A percentile compares a stretch with the other conserved stretches of the same genome.
Conservation (phyloP, 2,888 invertebrate genomes). For the Diadegma fenestrale region DNA sequence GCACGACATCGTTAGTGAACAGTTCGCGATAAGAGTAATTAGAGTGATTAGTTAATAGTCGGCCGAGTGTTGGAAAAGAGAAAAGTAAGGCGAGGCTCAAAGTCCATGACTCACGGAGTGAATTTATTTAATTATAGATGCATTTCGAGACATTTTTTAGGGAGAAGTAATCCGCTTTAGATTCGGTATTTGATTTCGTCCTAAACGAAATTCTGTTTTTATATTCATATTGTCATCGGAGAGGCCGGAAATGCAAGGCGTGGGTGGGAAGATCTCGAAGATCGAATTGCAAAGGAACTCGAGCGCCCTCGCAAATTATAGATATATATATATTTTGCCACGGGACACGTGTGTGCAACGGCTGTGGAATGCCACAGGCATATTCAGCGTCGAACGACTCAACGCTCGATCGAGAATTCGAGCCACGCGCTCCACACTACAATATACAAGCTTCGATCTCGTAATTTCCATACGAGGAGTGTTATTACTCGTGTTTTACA, state of each 20-base stretch:
- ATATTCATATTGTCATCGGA: constrained; percentile 10
- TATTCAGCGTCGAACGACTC: constrained; percentile 51
- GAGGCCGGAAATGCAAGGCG: constrained; percentile 43
- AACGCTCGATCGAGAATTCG: constrained; percentile 67
- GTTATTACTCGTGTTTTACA: constrained; percentile 75
- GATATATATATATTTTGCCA: not conserved
- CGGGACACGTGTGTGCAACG: constrained; percentile 52
- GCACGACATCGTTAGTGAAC: not conserved
- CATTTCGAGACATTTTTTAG: not conserved
- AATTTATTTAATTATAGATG: not conserved
- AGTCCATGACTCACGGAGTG: not conserved
- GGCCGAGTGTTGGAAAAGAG: not conserved
- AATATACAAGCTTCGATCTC: constrained; percentile 48
- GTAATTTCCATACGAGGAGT: constrained; percentile 68
- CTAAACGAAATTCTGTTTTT: constrained; percentile 1
- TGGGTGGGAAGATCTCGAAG: constrained; percentile 26
- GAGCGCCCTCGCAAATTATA: constrained; percentile 39
- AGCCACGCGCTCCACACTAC: constrained; percentile 51
- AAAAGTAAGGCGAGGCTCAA: not conserved
- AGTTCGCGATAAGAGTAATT: not conserved
- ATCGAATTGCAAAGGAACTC: constrained; percentile 30
- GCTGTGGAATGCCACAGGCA: constrained; percentile 66
- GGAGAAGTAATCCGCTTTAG: not conserved
- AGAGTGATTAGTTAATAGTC: not conserved
- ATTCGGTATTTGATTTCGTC: not conserved